Evolutionary conservation across 53 echinoderm and acorn worm species (phyloP).

Genomic region (Luidia sarsii): DNA sequence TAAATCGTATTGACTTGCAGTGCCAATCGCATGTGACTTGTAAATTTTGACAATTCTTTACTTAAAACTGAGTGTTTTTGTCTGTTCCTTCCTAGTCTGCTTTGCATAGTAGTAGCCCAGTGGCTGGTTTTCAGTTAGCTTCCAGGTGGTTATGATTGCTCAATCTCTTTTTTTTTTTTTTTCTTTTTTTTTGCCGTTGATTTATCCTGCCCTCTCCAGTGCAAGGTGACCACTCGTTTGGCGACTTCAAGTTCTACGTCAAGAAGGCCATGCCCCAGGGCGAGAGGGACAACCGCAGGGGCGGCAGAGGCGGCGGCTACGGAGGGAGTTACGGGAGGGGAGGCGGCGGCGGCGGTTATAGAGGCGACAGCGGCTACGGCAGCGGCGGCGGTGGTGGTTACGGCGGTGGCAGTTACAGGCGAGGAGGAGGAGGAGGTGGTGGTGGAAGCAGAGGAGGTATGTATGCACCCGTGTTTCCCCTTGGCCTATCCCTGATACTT

Average conservation of each 20-base stretch:
- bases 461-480: too few relatives aligned
- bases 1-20: too few relatives aligned
- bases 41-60: too few relatives aligned
- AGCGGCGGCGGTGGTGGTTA: not conserved
- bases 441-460: not conserved
- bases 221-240: constrained; percentile 23
- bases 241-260: constrained; percentile 31
- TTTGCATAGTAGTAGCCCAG: too few relatives aligned
- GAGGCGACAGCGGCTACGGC: not conserved
- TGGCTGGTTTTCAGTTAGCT: too few relatives aligned
- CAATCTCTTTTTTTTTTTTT: too few relatives aligned
- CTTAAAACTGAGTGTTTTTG: too few relatives aligned
- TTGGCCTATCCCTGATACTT: too few relatives aligned
- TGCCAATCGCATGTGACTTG: too few relatives aligned
- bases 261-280: constrained; percentile 51
- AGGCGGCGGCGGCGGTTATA: not conserved
- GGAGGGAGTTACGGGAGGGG: not conserved
- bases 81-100: too few relatives aligned
- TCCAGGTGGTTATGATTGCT: too few relatives aligned
- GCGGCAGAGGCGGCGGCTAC: not conserved
- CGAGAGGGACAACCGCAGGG: constrained; percentile 2
- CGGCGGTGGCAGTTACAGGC: not conserved
- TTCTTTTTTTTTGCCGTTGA: not conserved
- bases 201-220: not conserved
- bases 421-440: not conserved